phyloP scores from a whole-genome alignment of 2,888 invertebrate genomes.

The Trissolcus brochymenae region DNA sequence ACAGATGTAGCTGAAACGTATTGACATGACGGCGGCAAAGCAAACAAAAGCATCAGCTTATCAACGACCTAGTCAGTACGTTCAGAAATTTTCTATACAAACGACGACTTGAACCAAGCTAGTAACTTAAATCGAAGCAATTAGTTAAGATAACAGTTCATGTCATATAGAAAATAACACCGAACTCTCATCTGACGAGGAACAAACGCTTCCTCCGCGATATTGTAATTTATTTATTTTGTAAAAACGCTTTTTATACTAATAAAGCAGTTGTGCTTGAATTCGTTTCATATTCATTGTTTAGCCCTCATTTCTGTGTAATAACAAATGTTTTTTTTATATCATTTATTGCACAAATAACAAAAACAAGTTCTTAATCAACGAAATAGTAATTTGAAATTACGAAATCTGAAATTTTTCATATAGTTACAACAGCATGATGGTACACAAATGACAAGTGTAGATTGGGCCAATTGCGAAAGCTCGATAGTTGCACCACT shows the following conservation, averaged over 20 bases:
- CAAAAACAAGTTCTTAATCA: background rate
- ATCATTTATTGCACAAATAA: background rate
- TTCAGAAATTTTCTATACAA: conserved; percentile 29
- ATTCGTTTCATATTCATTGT: no score
- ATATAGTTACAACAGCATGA: background rate
- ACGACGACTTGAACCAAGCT: conserved; percentile 32
- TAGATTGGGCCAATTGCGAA: conserved; percentile 38
- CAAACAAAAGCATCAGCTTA: conserved; percentile 12
- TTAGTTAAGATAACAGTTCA: conserved; percentile 35
- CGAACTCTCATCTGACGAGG: conserved; percentile 36
- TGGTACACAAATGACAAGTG: conserved; percentile 14
- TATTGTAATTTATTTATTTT: conserved; percentile 75
- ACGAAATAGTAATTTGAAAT: background rate
- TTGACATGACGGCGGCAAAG: conserved; percentile 18
- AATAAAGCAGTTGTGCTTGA: conserved; percentile 69
- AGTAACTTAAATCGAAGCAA: conserved; percentile 31
- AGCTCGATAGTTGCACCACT: conserved; percentile 33
- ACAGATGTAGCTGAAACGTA: conserved; percentile 36
- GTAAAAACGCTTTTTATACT: conserved; percentile 75
- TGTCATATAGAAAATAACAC: conserved; percentile 34
- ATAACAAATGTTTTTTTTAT: no score
- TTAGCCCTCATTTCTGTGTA: no score
- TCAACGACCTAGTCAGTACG: conserved; percentile 35
- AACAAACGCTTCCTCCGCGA: conserved; percentile 60
- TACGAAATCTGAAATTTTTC: background rate